These are phyloP conservation scores for Salticus scenicus DNA, from an alignment of 2,888 invertebrate species.

Conservation along the genomic window DNA sequence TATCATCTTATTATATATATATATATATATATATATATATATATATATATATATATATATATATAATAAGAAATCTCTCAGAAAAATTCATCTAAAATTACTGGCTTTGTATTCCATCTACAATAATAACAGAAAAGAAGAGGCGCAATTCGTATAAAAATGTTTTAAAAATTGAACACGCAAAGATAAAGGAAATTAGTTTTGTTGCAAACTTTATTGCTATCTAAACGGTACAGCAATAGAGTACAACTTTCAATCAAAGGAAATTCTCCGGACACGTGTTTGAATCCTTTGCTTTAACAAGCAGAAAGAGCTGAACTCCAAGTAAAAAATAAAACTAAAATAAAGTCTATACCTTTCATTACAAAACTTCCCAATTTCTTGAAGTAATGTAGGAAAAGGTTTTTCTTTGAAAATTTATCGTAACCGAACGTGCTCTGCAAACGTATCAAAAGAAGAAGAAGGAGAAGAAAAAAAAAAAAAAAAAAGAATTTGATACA, in stretches of 20 bases:
- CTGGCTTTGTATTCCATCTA: too few relatives aligned
- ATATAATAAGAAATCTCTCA: too few relatives aligned
- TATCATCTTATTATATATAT: too few relatives aligned
- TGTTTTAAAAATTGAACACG: not conserved
- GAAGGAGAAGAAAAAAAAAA: too few relatives aligned
- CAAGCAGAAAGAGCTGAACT: not conserved
- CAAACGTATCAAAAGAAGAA: not conserved
- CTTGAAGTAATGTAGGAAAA: not conserved
- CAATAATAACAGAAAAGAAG: too few relatives aligned
- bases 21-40: too few relatives aligned
- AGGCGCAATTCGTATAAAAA: too few relatives aligned
- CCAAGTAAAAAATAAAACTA: not conserved
- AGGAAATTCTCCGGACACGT: not conserved
- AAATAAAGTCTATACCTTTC: not conserved
- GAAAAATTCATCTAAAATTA: too few relatives aligned
- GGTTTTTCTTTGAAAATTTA: constrained; percentile 5
- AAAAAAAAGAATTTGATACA: constrained; percentile 16
- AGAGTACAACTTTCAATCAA: not conserved
- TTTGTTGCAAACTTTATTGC: not conserved
- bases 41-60: too few relatives aligned
- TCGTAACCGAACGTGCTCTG: constrained; percentile 9
- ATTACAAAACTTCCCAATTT: constrained; percentile 12
- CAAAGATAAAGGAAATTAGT: not conserved
- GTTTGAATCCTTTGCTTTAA: not conserved
- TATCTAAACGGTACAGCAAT: not conserved